Percentiles rank a stretch among this genome's conserved stretches.
phyloP scores from a whole-genome alignment of 2,888 invertebrate species.

The Pandemis corylana region DNA sequence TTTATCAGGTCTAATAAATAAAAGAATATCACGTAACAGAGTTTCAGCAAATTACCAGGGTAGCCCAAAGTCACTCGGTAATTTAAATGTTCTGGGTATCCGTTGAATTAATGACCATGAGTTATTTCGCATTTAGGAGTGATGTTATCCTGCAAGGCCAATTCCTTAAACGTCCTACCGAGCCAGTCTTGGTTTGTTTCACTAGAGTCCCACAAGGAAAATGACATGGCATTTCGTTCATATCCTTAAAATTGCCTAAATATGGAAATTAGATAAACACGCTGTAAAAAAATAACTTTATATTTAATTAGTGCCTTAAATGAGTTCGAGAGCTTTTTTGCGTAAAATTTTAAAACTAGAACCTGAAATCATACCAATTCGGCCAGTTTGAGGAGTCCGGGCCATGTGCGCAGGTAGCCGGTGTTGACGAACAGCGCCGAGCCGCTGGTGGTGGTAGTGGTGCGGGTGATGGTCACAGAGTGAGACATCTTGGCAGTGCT shows the following conservation, averaged over 20 bases:
- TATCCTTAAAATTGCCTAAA: not conserved
- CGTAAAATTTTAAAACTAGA: not conserved
- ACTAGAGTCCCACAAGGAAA: not conserved
- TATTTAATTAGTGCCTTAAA: too few species aligned
- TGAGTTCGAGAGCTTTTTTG: too few species aligned
- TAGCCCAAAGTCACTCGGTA: too few species aligned
- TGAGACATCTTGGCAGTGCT: slow-evolving; percentile 89
- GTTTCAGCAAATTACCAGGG: too few species aligned
- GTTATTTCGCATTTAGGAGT: not conserved
- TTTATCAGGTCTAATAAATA: too few species aligned
- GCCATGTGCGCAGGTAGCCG: slow-evolving; percentile 90
- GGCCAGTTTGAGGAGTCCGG: slow-evolving; percentile 92
- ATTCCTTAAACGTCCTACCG: not conserved
- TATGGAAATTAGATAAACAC: not conserved
- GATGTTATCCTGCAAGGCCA: not conserved
- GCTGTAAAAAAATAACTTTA: too few species aligned
- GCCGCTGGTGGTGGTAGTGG: slow-evolving; percentile 91
- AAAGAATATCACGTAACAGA: too few species aligned
- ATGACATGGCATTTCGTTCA: not conserved
- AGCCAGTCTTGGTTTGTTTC: not conserved
- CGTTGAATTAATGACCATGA: not conserved
- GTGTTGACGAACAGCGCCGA: slow-evolving; percentile 92
- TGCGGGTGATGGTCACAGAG: slow-evolving; percentile 93
- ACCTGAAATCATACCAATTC: slow-evolving; percentile 87
- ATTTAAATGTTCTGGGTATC: not conserved